Percentiles rank a stretch among this genome's conserved stretches.
Conservation (phyloP, 1,140 invertebrate genomes). For the Linepithema humile region DNA sequence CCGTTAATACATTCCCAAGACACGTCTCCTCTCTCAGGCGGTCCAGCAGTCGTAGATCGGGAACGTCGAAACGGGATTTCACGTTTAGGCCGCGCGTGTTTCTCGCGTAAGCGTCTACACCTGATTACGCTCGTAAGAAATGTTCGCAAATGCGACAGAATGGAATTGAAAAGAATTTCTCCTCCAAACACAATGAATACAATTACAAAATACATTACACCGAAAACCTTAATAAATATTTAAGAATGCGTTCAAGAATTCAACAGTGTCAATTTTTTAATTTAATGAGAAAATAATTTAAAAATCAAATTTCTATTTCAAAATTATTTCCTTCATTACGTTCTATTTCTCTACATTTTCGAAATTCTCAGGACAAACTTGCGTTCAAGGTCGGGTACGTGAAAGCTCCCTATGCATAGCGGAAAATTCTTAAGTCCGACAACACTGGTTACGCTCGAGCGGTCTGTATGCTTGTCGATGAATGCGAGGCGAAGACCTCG, state of each 20-base stretch:
- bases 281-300: too few species aligned
- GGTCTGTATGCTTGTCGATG: slow-evolving; percentile 47
- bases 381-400: neutral
- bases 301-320: too few species aligned
- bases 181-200: neutral
- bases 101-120: slow-evolving; percentile 4
- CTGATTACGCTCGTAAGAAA: slow-evolving; percentile 16
- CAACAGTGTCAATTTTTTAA: too few species aligned
- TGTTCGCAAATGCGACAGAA: neutral
- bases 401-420: neutral
- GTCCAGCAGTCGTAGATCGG: slow-evolving; percentile 62
- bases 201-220: too few species aligned
- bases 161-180: neutral
- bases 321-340: too few species aligned
- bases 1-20: slow-evolving; percentile 55
- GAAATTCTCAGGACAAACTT: too few species aligned
- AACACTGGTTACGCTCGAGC: slow-evolving; percentile 50
- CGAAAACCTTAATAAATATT: too few species aligned
- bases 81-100: slow-evolving; percentile 49
- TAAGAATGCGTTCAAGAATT: too few species aligned
- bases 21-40: slow-evolving; percentile 42
- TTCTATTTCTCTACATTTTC: too few species aligned
- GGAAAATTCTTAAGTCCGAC: slow-evolving; percentile 32
- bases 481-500: slow-evolving; percentile 67
- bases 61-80: slow-evolving; percentile 71